Evolutionary conservation across 2,797 vertebrate genomes (phyloP), one percentile per base, ranked within the genome.

Genomic region (Channallabes apus): DNA sequence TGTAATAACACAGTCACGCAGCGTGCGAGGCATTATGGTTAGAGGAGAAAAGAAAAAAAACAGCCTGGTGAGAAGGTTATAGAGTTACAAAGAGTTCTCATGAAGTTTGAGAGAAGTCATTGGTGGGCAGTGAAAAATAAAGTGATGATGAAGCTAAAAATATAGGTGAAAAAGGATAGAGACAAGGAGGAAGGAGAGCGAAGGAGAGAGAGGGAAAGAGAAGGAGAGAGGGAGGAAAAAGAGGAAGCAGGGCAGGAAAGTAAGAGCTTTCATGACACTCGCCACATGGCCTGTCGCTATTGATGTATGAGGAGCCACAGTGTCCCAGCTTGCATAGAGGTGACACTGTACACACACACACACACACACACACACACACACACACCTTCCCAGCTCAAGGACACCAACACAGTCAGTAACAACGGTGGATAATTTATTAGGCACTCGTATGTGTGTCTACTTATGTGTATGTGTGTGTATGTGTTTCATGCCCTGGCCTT

Each of bases 281-380:
- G 90, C 94, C 93, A 92, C 94, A 93, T 91, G 93, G 92, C 88
- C 91, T 91, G 92, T 93, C 93, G 89, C 82, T 86, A 77, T 90
- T 95, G 94, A 95, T 94, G 92, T 93, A 95, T 94, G 93, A 91
- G 90, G 89, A 93, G 93, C 93, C 92, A 90, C 87, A 62, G 81
- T 86, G 81, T 90, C 87, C 88, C 59, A 78, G 83, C 79, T 80
- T 82, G 87, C 79, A 88, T 64, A 88, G 89, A 90, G 89, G 90
- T 91, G 90, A 90, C 87, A 91, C 86, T 32, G 71, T 71, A 81
- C 35, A 76, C 83, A 83, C 82, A 87, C 56, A 76, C 84, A 85
- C 75, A 85, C 82, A 87, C 87, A 82, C 72, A 68, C 85, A 73
- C 59, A 84, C 69, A 81, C 78, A 73, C 59, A 73, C 61, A 82